Base-by-base conservation (phyloP, 2,113 vertebrate species). In the Argyrosomus japonicus region DNA sequence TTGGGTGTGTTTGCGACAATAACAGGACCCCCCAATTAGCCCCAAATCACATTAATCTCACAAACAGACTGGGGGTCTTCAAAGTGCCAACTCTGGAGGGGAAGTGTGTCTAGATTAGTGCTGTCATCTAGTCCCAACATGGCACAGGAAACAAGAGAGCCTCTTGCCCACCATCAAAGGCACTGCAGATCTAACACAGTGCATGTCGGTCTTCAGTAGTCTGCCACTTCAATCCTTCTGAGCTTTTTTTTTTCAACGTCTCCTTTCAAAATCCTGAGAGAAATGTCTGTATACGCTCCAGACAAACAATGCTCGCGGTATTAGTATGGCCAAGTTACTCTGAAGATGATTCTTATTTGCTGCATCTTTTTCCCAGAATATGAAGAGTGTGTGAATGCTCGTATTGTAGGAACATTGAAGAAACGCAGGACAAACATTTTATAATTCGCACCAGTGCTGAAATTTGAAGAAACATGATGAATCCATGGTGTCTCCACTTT, bases 161-260 rank as follows among this genome's bases (percentile, higher is more conserved):
- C 78, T 81, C 75, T 88, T n/a, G 57, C 32, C 65, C 40, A 3
- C 65, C 81, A 87, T 93, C 91, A 92, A 93, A 93, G 88, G 61
- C 10, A 4, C 48, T 3, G 51, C 81, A 87, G 83, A 87, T 90
- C 84, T 83, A 76, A 86, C 47, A n/a, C 47, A 14, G 56, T 18
- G 32, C 36, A 7, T 5, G 36, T 23, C 1, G 27, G 60, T 18
- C 54, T 47, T 82, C 64, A 86, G 58, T 32, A 40, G 79, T 68
- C 50, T 23, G 64, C 87, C 64, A 81, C 88, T 93, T 92, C 76
- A 92, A 86, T 81, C 68, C 89, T 40, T 17, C 71, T 21, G 23
- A 83, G 56, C 56, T 6, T 2, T 14, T 25, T 75, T 67, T 64
- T 63, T 87, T 88, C 53, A 78, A 85, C 84, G 87, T 77, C 45